Percentiles rank a stretch among this genome's conserved stretches.
phyloP scores from a whole-genome alignment of 2,888 invertebrate genomes.

The Rhagonycha lutea region DNA sequence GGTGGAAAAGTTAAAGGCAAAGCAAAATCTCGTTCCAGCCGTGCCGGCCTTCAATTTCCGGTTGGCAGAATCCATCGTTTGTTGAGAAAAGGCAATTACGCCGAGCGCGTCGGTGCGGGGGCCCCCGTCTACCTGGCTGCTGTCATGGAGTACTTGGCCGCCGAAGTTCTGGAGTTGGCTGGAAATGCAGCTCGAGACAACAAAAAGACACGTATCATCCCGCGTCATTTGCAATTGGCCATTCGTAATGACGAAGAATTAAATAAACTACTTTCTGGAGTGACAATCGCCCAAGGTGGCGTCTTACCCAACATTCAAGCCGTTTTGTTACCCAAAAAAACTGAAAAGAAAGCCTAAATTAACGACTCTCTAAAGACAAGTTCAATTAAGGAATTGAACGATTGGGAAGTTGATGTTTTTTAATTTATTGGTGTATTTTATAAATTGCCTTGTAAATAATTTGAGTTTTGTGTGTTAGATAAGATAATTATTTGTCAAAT shows the following conservation, averaged over 20 bases:
- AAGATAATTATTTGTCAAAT: neutral
- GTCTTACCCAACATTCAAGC: conserved; percentile 82
- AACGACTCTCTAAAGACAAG: neutral
- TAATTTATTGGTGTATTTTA: neutral
- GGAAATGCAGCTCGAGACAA: conserved; percentile 72
- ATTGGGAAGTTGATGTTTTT: neutral
- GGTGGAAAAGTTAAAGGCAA: conserved; percentile 55
- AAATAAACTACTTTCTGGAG: conserved; percentile 74
- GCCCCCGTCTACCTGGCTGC: conserved; percentile 62
- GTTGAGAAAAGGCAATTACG: conserved; percentile 66
- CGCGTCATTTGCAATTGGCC: conserved; percentile 78
- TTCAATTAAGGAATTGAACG: neutral
- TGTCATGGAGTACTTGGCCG: conserved; percentile 71
- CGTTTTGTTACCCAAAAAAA: conserved; percentile 75
- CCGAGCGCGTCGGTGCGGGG: conserved; percentile 63
- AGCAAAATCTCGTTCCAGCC: conserved; percentile 58
- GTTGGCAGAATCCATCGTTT: conserved; percentile 65
- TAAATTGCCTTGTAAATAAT: neutral
- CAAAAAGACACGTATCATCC: conserved; percentile 73
- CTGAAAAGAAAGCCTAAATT: conserved; percentile 41
- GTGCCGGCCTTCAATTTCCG: conserved; percentile 65
- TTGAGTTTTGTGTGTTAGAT: neutral
- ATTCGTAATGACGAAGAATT: conserved; percentile 83
- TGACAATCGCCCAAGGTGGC: conserved; percentile 84
- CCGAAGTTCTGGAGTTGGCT: conserved; percentile 71